Evolutionary conservation across 1,140 invertebrate genomes (phyloP), one percentile per base, ranked within the genome.

Genomic region (Limonius californicus): DNA sequence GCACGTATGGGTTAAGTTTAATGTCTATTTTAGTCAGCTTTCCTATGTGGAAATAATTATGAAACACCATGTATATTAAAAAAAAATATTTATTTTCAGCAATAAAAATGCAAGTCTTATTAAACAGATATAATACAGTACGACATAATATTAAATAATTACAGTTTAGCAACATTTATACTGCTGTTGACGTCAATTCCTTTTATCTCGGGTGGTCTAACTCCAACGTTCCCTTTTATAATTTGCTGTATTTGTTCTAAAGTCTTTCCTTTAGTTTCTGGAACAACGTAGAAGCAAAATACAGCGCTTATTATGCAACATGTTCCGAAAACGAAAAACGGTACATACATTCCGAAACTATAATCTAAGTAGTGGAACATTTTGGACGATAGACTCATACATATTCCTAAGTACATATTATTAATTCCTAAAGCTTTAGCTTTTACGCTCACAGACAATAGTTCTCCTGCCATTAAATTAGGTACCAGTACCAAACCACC

Each of bases 301-400:
- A 55, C 11, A 6, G 72, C 50, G 4, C 86, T 81, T 1, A 86
- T 47, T 0, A 85, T 67, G 43, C 87, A 88, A 68, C 87, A 81
- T 6, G 82, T 74, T 0, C 87, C 78, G 75, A 95, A 94, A 7
- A 86, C 72, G 80, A 84, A 88, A 76, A 90, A 92, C 50, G 87
- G 83, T 59, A 83, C 84, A 72, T 89, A 85, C 27, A 85, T 83
- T n/a, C 83, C 81, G 11, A 87, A 78, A 1, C 73, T 57, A 54
- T 83, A 79, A 27, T 80, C 73, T 27, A 90, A 72, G 1, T 84
- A 79, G 69, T 86, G 82, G 77, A 88, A 92, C 59, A 87, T 85
- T 67, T 16, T 87, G 27, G 89, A 89, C 12, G 89, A 82, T 2
- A 89, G 70, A 67, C 91, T 91, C 50, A 87, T 87, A 62, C 85